Evolutionary conservation across 2,113 vertebrate species (phyloP), one percentile per base, ranked within the genome.

Genomic region (Oxyruncus cristatus): DNA sequence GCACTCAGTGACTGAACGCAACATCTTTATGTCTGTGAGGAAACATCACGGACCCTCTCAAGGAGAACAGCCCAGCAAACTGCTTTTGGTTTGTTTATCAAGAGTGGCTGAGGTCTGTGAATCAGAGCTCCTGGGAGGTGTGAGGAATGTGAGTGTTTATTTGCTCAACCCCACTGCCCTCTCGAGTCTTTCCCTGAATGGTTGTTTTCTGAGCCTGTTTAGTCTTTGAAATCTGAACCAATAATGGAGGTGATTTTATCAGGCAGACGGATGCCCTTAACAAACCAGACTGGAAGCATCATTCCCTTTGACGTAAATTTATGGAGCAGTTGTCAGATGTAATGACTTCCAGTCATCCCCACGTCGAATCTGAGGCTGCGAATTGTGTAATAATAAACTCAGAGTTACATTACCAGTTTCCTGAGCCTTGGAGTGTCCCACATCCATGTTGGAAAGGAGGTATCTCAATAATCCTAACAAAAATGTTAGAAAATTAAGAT

Each of bases 401-500:
- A 28, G 79, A 92, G 89, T 78, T 92, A 87, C 95, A 95, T 97
- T 97, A 95, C 77, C 89, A 83, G 93, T 95, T 96, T 95, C 95
- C 89, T 94, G 89, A 97, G 90, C 92, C 95, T 73, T 88, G 90
- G 63, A 97, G 89, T 77, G 53, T 35, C 80, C 82, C 88, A 71
- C 96, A 97, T 97, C 94, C 94, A 79, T 95, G 95, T 94, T 95
- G 90, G 80, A 81, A 96, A 97, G 86, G 96, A 89, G 62, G 97
- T 91, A 97, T 96, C 92, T 95, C 58, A 39, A 93, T 96, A 87
- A 92, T 97, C 83, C 53, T 92, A 92, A 79, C 75, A 95, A 98
- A 97, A 97, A 97, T 85, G 89, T 91, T 97, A 97, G 95, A 97
- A 97, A 97, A 98, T 97, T 97, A 98, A 97, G 91, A 97, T 97